Conservation (phyloP, 2,888 invertebrate species). For the Aspidiotus destructor region DNA sequence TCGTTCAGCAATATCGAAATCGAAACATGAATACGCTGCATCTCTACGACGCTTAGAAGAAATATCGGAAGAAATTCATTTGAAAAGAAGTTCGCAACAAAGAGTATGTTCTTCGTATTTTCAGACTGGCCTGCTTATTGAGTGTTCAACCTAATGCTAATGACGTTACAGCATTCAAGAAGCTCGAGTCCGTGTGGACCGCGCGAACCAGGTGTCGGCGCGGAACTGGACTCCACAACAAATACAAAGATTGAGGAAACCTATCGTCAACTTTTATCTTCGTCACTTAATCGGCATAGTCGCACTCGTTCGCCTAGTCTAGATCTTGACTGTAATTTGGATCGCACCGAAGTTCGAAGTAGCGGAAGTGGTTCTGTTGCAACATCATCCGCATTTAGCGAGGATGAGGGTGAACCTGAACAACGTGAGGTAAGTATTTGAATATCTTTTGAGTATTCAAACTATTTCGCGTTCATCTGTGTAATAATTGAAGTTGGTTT, state of each 20-base stretch:
- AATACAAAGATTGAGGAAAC: conserved; percentile 29
- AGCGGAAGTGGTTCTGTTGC: conserved; percentile 48
- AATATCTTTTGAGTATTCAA: too few relatives aligned
- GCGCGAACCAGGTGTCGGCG: conserved; percentile 68
- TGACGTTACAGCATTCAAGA: conserved; percentile 14
- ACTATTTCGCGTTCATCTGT: too few relatives aligned
- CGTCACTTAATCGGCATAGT: conserved; percentile 13
- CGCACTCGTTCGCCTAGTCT: conserved; percentile 39
- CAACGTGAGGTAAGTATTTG: conserved; percentile 26
- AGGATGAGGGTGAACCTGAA: conserved; percentile 41
- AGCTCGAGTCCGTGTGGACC: conserved; percentile 38
- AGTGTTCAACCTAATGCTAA: too few relatives aligned
- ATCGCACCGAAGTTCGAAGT: conserved; percentile 50
- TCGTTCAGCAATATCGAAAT: conserved; percentile 65
- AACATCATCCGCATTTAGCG: conserved; percentile 46
- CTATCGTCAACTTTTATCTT: conserved; percentile 17
- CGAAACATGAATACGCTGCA: conserved; percentile 71
- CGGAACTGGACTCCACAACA: conserved; percentile 46
- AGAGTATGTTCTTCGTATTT: conserved; percentile 14
- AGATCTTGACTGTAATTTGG: conserved; percentile 50
- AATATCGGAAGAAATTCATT: conserved; percentile 85
- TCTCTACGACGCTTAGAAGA: conserved; percentile 75
- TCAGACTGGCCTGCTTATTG: too few relatives aligned
- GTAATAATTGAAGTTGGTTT: conserved; percentile 8
- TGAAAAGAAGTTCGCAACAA: conserved; percentile 42